These are phyloP conservation scores for Elephantulus edwardii DNA, from an alignment of 2,113 vertebrate genomes.

Conservation along the genomic window DNA sequence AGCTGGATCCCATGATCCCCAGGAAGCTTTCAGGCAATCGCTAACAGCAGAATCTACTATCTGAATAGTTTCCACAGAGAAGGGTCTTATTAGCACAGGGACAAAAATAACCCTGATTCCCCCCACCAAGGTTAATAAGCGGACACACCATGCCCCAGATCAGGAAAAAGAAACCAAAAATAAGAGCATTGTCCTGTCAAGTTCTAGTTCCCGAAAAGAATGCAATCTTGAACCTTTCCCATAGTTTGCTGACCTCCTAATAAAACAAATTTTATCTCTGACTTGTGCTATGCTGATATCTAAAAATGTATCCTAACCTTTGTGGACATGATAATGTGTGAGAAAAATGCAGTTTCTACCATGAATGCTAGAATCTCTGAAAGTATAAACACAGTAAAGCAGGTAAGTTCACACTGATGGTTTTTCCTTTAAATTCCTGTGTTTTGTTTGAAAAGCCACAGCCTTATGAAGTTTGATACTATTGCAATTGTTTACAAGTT, in stretches of 20 bases:
- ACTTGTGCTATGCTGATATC: not conserved
- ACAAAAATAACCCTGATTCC: not conserved
- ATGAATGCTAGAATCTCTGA: not conserved
- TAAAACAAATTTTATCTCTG: not conserved
- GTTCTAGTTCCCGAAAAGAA: not conserved
- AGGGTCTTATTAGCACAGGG: not conserved
- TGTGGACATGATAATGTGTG: not conserved
- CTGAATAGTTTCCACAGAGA: not conserved
- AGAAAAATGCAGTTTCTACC: not conserved
- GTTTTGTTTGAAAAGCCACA: not conserved
- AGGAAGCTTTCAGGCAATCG: not conserved
- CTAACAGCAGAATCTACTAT: not conserved
- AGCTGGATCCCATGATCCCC: not conserved
- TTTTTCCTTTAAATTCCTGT: slow-evolving; percentile 27
- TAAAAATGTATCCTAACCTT: not conserved
- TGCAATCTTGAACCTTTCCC: not conserved
- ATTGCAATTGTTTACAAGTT: not conserved
- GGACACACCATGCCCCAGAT: not conserved
- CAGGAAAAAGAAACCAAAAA: not conserved
- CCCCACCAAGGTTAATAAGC: not conserved
- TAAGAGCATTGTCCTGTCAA: not conserved
- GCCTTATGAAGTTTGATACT: not conserved
- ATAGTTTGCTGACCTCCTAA: not conserved
- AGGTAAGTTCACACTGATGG: not conserved
- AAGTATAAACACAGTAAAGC: not conserved